Base-by-base conservation (phyloP, 1,140 invertebrate genomes). In the Polypedilum pembai region DNA sequence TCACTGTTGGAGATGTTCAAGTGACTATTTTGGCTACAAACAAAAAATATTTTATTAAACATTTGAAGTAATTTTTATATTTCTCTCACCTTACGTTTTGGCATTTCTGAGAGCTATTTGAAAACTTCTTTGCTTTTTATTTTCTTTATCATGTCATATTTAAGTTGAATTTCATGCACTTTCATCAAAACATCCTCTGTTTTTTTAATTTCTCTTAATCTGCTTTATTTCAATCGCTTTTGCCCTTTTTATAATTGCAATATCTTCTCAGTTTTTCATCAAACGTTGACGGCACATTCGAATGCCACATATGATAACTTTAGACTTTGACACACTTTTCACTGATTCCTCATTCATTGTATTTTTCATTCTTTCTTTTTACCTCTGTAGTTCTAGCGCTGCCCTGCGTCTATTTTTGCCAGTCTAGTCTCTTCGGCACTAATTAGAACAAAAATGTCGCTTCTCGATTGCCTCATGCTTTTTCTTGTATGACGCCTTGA, bases 71-170 rank as follows among this genome's bases (percentile, higher is more conserved):
- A 45, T 45, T 45, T 45, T 45, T 3, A 45, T 45, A 15, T 1
- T 41, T 41, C 41, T 8, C 2, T 69, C 21, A 73, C 33, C 33
- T 40, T 24, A 33, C 3, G 4, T 7, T n/a, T 73, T n/a, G 15
- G 33, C 40, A 41, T 41, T 40, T 21, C 8, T n/a, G 33, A 15
- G 12, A 40, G 5, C n/a, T 17, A 17, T 41, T 41, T 73, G 73
- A 73, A 41, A 17, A 20, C 41, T n/a, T 20, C 24, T 73, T n/a
- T 15, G 15, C 8, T 41, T 40, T 41, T 45, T 7, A 73, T 73
- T 17, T 73, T 45, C 10, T 45, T 17, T 15, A 73, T 20, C 40
- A 73, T 18, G 41, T 73, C 21, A 41, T 8, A 41, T 73, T 41
- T 73, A 7, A 17, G 10, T 40, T 40, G 12, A 24, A 40, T 40